Conservation (phyloP, 2,113 vertebrate genomes). For the Lasiurus cinereus region DNA sequence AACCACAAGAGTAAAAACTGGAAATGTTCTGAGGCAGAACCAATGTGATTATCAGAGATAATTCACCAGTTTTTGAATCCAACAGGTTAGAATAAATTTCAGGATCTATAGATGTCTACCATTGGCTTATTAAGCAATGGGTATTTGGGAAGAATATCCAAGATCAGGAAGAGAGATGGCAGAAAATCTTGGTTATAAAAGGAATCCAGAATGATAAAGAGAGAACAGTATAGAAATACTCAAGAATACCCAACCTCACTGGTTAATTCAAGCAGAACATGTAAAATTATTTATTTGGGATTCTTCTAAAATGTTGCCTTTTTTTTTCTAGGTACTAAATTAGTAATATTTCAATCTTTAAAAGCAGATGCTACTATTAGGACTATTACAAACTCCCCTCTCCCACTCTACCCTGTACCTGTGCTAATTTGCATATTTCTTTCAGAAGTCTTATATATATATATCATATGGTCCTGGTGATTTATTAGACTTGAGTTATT, state of each 20-base stretch:
- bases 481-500: slow-evolving; percentile 82
- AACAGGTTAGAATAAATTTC: background rate
- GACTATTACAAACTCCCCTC: slow-evolving; percentile 72
- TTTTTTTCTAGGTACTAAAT: slow-evolving; percentile 61
- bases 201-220: background rate
- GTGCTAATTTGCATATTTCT: slow-evolving; percentile 83
- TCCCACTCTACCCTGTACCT: slow-evolving; percentile 31
- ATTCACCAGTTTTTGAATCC: background rate
- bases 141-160: background rate
- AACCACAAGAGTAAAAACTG: background rate
- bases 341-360: slow-evolving; percentile 75
- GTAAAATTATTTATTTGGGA: background rate
- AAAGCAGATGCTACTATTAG: slow-evolving; percentile 79
- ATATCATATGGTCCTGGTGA: slow-evolving; percentile 86
- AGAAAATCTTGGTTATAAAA: background rate
- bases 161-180: background rate
- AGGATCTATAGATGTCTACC: background rate
- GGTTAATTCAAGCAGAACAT: background rate
- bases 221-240: background rate
- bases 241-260: background rate
- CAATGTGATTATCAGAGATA: background rate
- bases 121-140: background rate
- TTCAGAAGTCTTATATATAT: slow-evolving; percentile 84
- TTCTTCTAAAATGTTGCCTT: background rate
- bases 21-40: background rate